Evolutionary conservation across 2,888 invertebrate genomes (phyloP), one percentile per base, ranked within the genome.

Genomic region (Tromatobia lineatoria): DNA sequence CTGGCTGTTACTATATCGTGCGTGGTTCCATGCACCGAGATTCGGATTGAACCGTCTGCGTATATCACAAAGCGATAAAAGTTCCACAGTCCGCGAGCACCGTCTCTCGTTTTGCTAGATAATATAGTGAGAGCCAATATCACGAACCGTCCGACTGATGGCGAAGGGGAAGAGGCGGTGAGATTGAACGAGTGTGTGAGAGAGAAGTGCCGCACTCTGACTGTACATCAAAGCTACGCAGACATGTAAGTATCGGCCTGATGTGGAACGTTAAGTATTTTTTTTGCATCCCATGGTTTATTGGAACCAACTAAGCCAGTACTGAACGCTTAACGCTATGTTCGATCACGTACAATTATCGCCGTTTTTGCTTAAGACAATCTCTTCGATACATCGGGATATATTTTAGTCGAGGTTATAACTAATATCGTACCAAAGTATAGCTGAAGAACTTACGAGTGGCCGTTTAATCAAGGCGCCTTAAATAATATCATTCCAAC

Each of bases 1-100:
- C 18, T 47, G 38, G 71, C 23, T 61, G 64, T 61, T 54, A 64
- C 76, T 76, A 52, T 38, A 57, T 61, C 13, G 64, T 74, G 64
- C 70, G 52, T 81, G 84, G 80, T 87, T 87, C 76, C 86, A 83
- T 83, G 85, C 87, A 85, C 78, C 84, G 87, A 75, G 75, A 88
- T 88, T 89, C 75, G 87, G 89, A 89, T 90, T 90, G 87, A 90
- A 90, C 87, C 88, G 88, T 88, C 88, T 85, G 75, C 85, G 80
- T 80, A 83, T 79, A 83, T 81, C 83, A 82, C 75, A 70, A 18
- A 61, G 75, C 67, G 78, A 77, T 75, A 85, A 82, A 82, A 85
- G 67, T 79, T 70, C 50, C 64, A 54, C 34, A 80, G 77, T 73
- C 74, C 74, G 57, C 18, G 54, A 73, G 76, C 67, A 57, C 57